Base-by-base conservation (phyloP, 2,797 vertebrate species). In the Acanthornis magna region DNA sequence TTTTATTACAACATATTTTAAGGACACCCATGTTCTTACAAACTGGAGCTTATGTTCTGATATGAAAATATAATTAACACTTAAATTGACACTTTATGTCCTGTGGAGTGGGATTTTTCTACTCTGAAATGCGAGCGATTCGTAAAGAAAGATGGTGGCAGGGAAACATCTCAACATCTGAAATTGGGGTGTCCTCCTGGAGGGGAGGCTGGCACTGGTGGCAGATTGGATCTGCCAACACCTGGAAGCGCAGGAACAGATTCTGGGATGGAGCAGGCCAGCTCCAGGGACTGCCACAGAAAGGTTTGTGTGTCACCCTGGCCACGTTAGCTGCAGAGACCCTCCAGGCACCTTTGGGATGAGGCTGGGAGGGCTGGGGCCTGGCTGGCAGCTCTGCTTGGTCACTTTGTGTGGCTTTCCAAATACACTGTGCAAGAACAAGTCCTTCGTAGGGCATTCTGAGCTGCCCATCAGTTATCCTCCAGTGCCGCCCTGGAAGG, bases 21-120 rank as follows among this genome's bases (percentile, higher is more conserved):
- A 96, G 97, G 96, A 95, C 79, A 83, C 91, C 92, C 93, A 74
- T 91, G 95, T 95, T 94, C 91, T 94, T 89, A 92, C 91, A 96
- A 96, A 95, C 95, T 67, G 82, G 89, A 96, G 95, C 95, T 97
- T 95, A 92, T 78, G 89, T 92, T 97, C 95, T 93, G 95, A 94
- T 90, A 91, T 65, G 91, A 96, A 98, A 97, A 97, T 92, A 97
- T 88, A 97, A 97, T 97, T 97, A 97, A 97, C 96, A 95, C 95
- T 96, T 96, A 92, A 79, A 87, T 61, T 54, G 92, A 92, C 88
- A 79, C 93, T 87, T 91, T 43, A 26, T 81, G 77, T 95, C 96
- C 96, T 38, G 60, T 36, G 87, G 95, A 89, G 73, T 78, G 45
- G 89, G 88, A 50, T 78, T 91, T 79, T 71, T 80, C 23, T 16